Conservation (phyloP, 2,888 invertebrate species). For the Xylota segnis region DNA sequence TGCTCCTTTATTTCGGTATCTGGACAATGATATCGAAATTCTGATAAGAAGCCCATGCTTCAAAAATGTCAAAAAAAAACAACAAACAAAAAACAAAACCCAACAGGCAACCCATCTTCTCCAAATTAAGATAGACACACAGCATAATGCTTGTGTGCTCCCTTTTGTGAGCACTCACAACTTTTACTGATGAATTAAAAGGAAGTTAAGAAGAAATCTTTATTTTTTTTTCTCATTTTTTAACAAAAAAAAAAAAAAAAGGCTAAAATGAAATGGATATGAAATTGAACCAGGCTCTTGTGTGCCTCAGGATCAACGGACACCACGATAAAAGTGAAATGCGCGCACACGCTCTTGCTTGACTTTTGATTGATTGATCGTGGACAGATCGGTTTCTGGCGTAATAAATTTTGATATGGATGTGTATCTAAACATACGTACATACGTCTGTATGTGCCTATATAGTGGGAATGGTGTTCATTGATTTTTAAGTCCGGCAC, state of each 20-base stretch:
- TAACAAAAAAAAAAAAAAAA: slow-evolving; percentile 16
- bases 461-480: slow-evolving; percentile 8
- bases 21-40: slow-evolving; percentile 61
- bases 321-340: slow-evolving; percentile 60
- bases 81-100: slow-evolving; percentile 13
- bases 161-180: slow-evolving; percentile 28
- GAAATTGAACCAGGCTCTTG: slow-evolving; percentile 35
- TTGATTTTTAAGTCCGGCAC: slow-evolving; percentile 26
- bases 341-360: slow-evolving; percentile 44
- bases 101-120: slow-evolving; percentile 8
- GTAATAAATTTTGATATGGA: slow-evolving; percentile 48
- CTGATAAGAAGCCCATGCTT: slow-evolving; percentile 49
- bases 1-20: slow-evolving; percentile 57
- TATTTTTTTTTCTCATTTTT: no score
- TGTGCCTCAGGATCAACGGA: slow-evolving; percentile 38
- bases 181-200: slow-evolving; percentile 27
- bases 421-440: slow-evolving; percentile 2
- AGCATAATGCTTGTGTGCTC: slow-evolving; percentile 18
- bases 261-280: slow-evolving; percentile 18
- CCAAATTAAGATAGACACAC: slow-evolving; percentile 51
- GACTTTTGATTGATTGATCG: slow-evolving; percentile 73
- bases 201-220: neutral
- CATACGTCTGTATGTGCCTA: no score
- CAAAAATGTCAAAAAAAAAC: slow-evolving; percentile 54
- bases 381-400: slow-evolving; percentile 70